Base-by-base conservation (phyloP, 2,797 vertebrate species). In the Chaetodon trifasciatus region DNA sequence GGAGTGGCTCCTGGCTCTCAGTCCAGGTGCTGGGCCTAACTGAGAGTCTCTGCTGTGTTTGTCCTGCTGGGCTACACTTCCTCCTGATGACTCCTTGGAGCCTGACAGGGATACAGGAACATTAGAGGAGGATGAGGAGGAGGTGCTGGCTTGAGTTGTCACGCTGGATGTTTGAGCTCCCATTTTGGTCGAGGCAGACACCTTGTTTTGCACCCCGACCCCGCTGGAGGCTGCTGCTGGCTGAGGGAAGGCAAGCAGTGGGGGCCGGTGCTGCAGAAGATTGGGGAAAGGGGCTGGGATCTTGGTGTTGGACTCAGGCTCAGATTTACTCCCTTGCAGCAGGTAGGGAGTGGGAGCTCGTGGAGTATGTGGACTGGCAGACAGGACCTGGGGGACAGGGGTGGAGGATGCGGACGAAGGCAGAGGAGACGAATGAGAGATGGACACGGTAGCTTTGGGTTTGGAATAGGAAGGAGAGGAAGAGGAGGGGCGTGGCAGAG, bases 241-340 rank as follows among this genome's bases (percentile, higher is more conserved):
- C 88, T 97, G 97, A 52, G 97, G 97, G 82, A 97, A 97, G 77
- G 97, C 97, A 56, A 98, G 95, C 62, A 98, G 93, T 0, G 97
- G 97, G 40, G 97, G 97, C 0, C 97, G 96, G 81, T 98, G 97
- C 88, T 98, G 97, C 1, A 98, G 94, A 11, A 98, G 96, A 87
- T 98, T 98, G 46, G 97, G 97, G 84, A 98, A 98, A 8, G 97
- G 97, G 0, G 97, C 96, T 0, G 97, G 97, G 85, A 98, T 98
- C 88, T 97, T 97, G 0, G 96, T 97, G 89, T 90, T 93, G 61
- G 93, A 88, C 70, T 96, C 96, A 0, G 87, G 56, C 77, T 96
- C 95, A 0, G 92, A 89, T 88, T 95, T 96, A 82, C 78, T 91
- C 58, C 95, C 95, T 39, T 94, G 94, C 60, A 96, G 90, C 66